A percentile compares a stretch with the other conserved stretches of the same genome.
Conservation (phyloP, 2,797 vertebrate species). For the Eulemur mongoz region DNA sequence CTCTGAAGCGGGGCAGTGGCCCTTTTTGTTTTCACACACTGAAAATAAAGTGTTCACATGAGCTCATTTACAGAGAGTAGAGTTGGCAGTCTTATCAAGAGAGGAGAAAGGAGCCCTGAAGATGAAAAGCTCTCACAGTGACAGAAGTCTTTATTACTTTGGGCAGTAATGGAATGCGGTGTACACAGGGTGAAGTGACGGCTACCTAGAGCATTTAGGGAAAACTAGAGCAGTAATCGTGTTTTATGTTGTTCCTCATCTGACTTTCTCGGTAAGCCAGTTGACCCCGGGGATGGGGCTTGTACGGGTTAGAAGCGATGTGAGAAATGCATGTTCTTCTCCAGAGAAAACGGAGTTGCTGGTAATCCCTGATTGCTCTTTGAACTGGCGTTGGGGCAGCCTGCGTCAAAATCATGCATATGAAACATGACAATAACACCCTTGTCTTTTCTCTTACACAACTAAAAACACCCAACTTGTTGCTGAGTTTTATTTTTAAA, state of each 20-base stretch:
- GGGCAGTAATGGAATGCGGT: constrained; percentile 84
- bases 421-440: background rate
- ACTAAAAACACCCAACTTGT: background rate
- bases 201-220: constrained; percentile 85
- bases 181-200: constrained; percentile 81
- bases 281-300: constrained; percentile 68
- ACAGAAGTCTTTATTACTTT: constrained; percentile 90
- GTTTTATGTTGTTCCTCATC: constrained; percentile 80
- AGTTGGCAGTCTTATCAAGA: constrained; percentile 87
- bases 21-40: constrained; percentile 83
- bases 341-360: background rate
- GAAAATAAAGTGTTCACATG: constrained; percentile 86
- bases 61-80: constrained; percentile 86
- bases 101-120: constrained; percentile 83
- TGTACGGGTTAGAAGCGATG: background rate
- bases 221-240: constrained; percentile 80
- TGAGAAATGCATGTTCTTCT: background rate
- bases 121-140: constrained; percentile 86
- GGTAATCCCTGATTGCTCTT: background rate
- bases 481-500: background rate
- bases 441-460: background rate
- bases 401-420: background rate
- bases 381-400: constrained; percentile 17
- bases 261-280: constrained; percentile 74
- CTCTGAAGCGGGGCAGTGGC: constrained; percentile 75